Conservation (phyloP, 1,140 invertebrate species). For the Hyles euphorbiae region DNA sequence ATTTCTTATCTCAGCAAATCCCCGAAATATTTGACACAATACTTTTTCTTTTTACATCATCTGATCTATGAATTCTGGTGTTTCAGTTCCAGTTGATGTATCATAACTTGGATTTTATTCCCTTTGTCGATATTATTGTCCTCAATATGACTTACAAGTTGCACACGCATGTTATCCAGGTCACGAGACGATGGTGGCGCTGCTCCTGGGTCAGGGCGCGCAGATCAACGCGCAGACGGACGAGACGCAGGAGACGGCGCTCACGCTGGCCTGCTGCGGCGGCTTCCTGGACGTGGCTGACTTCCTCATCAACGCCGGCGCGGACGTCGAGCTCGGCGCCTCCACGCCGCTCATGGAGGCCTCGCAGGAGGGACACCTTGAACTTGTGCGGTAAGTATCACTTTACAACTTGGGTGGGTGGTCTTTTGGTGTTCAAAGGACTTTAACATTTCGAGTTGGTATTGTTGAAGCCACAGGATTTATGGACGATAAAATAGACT, state of each 20-base stretch:
- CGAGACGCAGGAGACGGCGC: slow-evolving; percentile 97
- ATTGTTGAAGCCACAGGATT: too few relatives aligned
- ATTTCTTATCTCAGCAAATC: too few relatives aligned
- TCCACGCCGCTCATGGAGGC: slow-evolving; percentile 99
- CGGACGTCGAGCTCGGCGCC: slow-evolving; percentile 96
- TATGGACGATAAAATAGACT: too few relatives aligned
- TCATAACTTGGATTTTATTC: too few relatives aligned
- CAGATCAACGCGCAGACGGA: slow-evolving; percentile 99
- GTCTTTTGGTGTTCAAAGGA: too few relatives aligned
- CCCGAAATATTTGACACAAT: too few relatives aligned
- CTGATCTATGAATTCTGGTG: too few relatives aligned
- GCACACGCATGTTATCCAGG: slow-evolving; percentile 72
- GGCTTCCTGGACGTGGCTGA: slow-evolving; percentile 98
- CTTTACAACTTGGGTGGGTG: background rate
- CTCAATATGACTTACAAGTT: too few relatives aligned
- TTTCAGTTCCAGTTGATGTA: too few relatives aligned
- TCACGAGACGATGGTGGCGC: slow-evolving; percentile 98
- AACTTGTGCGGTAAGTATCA: slow-evolving; percentile 82
- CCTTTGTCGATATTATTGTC: too few relatives aligned
- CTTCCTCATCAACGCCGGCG: slow-evolving; percentile 95
- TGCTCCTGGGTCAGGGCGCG: slow-evolving; percentile 94
- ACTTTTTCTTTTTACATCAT: too few relatives aligned
- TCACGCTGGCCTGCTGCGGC: slow-evolving; percentile 97
- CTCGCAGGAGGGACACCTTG: slow-evolving; percentile 96
- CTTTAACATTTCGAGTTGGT: too few relatives aligned